Evolutionary conservation across 1,140 invertebrate genomes (phyloP).

Genomic region (Centruroides vittatus): DNA sequence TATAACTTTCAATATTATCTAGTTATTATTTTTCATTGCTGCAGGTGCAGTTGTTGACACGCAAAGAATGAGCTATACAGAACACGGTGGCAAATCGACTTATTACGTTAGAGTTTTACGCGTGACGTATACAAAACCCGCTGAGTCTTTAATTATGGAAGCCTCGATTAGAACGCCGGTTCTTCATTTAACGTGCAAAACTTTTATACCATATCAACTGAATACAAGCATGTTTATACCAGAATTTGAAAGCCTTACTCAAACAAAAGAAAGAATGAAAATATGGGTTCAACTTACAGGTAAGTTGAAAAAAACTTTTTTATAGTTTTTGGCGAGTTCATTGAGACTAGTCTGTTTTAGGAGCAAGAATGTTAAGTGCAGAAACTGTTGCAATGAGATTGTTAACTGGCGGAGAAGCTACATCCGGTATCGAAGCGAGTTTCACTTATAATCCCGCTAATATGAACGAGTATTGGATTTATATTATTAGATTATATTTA

Average conservation of each 20-base stretch:
- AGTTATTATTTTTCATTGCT: neutral
- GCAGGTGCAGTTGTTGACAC: slow-evolving; percentile 10
- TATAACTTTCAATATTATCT: no score
- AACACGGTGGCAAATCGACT: slow-evolving; percentile 14
- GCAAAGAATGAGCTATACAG: slow-evolving; percentile 17
- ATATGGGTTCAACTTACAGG: slow-evolving; percentile 16
- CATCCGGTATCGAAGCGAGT: slow-evolving; percentile 12
- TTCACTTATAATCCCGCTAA: slow-evolving; percentile 14
- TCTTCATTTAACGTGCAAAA: slow-evolving; percentile 12
- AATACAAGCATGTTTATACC: slow-evolving; percentile 10
- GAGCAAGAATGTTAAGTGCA: slow-evolving; percentile 14
- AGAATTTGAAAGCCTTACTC: slow-evolving; percentile 11
- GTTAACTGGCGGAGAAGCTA: slow-evolving; percentile 17
- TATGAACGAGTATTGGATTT: slow-evolving; percentile 18
- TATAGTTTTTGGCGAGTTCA: no score
- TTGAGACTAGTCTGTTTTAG: neutral
- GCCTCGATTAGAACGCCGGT: neutral
- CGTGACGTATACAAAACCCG: slow-evolving; percentile 8
- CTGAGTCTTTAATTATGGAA: neutral
- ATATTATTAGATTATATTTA: slow-evolving; percentile 16
- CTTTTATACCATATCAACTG: slow-evolving; percentile 14
- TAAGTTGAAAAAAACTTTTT: neutral
- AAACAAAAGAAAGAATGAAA: slow-evolving; percentile 9
- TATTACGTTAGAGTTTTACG: slow-evolving; percentile 20
- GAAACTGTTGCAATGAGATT: slow-evolving; percentile 14